phyloP scores from a whole-genome alignment of 1,140 invertebrate genomes.

The Camponotus pennsylvanicus region DNA sequence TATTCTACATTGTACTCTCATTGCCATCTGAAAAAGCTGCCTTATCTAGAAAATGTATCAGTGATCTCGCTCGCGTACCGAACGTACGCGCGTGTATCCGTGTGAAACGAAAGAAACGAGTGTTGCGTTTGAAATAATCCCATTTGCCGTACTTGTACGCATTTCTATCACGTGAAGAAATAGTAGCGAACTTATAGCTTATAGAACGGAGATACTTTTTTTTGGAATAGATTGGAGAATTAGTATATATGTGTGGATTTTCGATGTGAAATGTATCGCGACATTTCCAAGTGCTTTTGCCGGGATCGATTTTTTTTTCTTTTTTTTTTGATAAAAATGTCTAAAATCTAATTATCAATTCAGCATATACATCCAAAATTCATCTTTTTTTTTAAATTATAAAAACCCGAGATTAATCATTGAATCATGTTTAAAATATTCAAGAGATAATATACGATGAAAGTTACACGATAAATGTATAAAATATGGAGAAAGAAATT shows the following conservation, averaged over 20 bases:
- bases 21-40: constrained; percentile 16
- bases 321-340: not conserved
- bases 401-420: not conserved
- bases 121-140: constrained; percentile 49
- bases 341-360: not conserved
- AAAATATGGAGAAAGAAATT: not conserved
- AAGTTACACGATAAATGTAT: not conserved
- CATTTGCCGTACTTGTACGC: constrained; percentile 10
- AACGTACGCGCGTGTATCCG: not conserved
- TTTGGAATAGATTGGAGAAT: constrained; percentile 3
- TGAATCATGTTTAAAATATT: not conserved
- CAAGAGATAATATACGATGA: not conserved
- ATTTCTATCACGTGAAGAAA: constrained; percentile 17
- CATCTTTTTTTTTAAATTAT: not conserved
- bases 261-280: constrained; percentile 7
- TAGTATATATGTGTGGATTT: not conserved
- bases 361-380: not conserved
- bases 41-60: constrained; percentile 36
- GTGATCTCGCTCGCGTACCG: not conserved
- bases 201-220: constrained; percentile 22
- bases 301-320: not conserved
- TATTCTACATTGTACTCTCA: constrained; percentile 44
- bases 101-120: constrained; percentile 58
- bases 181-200: constrained; percentile 40
- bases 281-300: constrained; percentile 1